Percentiles rank a stretch among this genome's conserved stretches.
Conservation (phyloP, 37 sponge, comb jelly and placozoan species). For the Tethya wilhelma region DNA sequence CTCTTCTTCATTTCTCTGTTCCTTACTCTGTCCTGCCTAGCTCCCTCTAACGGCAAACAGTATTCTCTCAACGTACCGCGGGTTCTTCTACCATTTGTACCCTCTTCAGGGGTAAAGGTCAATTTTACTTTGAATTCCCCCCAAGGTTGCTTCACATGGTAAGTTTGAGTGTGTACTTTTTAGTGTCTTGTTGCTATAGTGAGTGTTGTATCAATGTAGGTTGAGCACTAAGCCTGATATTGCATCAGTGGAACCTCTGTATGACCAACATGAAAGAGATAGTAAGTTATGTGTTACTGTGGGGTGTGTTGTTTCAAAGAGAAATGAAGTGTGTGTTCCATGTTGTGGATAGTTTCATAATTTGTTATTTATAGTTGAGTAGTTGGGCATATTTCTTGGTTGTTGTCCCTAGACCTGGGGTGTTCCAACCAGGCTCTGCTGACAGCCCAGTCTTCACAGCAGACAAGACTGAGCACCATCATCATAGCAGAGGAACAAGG, state of each 20-base stretch:
- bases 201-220: slow-evolving; percentile 28
- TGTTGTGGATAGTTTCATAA: too few species aligned
- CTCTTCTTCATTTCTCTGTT: too few species aligned
- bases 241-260: slow-evolving; percentile 73
- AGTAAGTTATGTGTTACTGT: slow-evolving; percentile 5
- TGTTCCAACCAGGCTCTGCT: slow-evolving; percentile 73
- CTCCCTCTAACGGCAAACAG: too few species aligned
- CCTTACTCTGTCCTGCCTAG: too few species aligned
- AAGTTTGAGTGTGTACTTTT: not conserved
- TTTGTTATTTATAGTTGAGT: too few species aligned
- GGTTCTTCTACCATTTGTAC: slow-evolving; percentile 68
- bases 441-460: slow-evolving; percentile 66
- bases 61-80: slow-evolving; percentile 72
- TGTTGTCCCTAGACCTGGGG: too few species aligned
- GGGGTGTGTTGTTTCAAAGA: not conserved
- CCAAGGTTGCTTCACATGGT: slow-evolving; percentile 79
- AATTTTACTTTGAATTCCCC: slow-evolving; percentile 71
- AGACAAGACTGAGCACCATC: slow-evolving; percentile 56
- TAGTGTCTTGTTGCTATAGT: not conserved
- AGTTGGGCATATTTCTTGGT: too few species aligned
- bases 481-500: slow-evolving; percentile 79
- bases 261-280: slow-evolving; percentile 18
- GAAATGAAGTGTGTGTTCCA: too few species aligned
- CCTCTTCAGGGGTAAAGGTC: slow-evolving; percentile 62
- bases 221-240: slow-evolving; percentile 83